Percentiles rank a stretch among this genome's conserved stretches.
Evolutionary conservation across 2,113 vertebrate genomes (phyloP).

Genomic region (Romanogobio albipinnatus): DNA sequence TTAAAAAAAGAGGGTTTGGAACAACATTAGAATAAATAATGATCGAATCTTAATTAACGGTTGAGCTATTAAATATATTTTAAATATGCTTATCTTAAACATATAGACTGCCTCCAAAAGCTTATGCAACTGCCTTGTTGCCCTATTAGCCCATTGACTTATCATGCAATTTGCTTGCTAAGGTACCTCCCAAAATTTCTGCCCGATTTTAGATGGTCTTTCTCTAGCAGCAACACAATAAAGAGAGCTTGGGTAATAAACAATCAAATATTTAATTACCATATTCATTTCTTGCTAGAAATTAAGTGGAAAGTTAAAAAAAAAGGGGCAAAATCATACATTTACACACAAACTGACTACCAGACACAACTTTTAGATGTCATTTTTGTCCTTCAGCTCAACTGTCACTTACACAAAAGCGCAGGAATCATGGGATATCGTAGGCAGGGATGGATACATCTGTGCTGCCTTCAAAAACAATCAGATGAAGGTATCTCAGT

Average conservation of each 20-base stretch:
- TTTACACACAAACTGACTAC: background rate
- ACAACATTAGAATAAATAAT: background rate
- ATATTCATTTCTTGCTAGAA: background rate
- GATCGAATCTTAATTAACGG: background rate
- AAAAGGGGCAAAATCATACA: background rate
- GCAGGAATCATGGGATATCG: background rate
- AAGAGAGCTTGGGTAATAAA: background rate
- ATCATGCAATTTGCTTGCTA: background rate
- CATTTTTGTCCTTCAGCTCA: background rate
- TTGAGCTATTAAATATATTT: background rate
- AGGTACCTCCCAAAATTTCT: background rate
- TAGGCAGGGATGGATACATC: background rate
- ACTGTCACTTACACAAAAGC: background rate
- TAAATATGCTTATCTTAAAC: background rate
- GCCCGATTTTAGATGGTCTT: background rate
- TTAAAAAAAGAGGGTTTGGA: background rate
- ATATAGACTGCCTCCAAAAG: background rate
- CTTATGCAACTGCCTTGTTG: background rate
- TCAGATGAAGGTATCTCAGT: constrained; percentile 57
- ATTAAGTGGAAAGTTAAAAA: background rate
- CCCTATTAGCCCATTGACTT: background rate
- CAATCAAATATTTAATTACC: background rate
- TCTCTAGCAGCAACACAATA: background rate
- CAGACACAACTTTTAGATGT: background rate
- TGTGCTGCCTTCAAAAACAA: background rate